Evolutionary conservation across 2,888 invertebrate species (phyloP).

Genomic region (Anarsia innoxiella): DNA sequence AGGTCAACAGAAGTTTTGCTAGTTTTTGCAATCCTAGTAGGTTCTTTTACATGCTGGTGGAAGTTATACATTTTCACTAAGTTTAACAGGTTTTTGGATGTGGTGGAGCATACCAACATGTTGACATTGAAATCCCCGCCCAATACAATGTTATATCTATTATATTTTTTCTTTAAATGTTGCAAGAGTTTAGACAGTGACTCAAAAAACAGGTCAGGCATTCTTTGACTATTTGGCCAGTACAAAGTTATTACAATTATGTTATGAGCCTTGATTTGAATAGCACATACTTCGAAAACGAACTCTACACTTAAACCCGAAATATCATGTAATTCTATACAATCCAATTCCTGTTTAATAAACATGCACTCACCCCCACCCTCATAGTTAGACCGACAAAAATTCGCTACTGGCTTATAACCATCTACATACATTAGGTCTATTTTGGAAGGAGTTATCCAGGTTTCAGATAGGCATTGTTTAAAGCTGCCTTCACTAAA

Average conservation of each 20-base stretch:
- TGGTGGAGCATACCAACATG: background rate
- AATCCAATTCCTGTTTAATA: background rate
- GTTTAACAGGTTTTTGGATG: background rate
- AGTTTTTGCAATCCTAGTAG: conserved; percentile 1
- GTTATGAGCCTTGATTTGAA: background rate
- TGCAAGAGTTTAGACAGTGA: background rate
- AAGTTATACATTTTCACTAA: conserved; percentile 1
- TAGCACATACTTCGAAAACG: background rate
- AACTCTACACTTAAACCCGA: background rate
- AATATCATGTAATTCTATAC: background rate
- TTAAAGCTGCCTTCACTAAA: no score
- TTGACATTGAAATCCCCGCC: conserved; percentile 6
- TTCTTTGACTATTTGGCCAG: background rate
- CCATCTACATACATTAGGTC: background rate
- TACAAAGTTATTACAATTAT: background rate
- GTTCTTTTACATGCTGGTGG: background rate
- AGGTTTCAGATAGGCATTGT: background rate
- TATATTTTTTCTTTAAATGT: background rate
- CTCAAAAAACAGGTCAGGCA: background rate
- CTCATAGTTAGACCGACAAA: background rate
- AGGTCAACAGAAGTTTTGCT: background rate
- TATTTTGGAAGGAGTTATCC: background rate
- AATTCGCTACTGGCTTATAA: background rate
- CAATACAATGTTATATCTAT: background rate
- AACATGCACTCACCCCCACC: background rate